Evolutionary conservation across 2,888 invertebrate genomes (phyloP).

Genomic region (Drosophila ustulata): DNA sequence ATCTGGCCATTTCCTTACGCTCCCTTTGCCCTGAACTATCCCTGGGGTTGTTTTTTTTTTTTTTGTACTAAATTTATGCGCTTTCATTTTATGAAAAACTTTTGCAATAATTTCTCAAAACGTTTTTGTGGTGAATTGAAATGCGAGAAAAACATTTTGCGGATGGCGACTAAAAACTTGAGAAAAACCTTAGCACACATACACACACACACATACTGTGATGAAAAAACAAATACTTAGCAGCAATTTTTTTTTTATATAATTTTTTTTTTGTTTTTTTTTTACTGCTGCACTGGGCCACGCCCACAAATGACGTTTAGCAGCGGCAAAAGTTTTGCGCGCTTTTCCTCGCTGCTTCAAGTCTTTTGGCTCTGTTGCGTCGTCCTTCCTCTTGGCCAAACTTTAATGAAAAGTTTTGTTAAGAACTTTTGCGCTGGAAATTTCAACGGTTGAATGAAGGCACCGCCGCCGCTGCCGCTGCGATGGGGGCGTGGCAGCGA

Average conservation of each 20-base stretch:
- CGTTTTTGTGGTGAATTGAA: conserved; percentile 84
- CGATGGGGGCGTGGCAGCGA: conserved; percentile 21
- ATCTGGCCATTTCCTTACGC: conserved; percentile 24
- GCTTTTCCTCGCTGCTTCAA: conserved; percentile 36
- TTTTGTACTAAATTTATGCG: conserved; percentile 81
- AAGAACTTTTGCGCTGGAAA: conserved; percentile 77
- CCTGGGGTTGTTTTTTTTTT: neutral
- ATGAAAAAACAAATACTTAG: conserved; percentile 64
- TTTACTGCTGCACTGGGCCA: conserved; percentile 54
- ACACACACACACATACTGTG: conserved; percentile 24
- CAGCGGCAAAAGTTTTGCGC: conserved; percentile 72
- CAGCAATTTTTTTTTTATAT: conserved; percentile 38
- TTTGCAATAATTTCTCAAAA: conserved; percentile 84
- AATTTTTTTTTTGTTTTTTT: conserved; percentile 14
- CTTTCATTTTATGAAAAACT: conserved; percentile 83
- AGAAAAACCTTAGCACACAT: conserved; percentile 66
- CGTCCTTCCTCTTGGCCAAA: conserved; percentile 63
- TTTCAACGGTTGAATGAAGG: conserved; percentile 76
- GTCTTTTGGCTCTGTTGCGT: conserved; percentile 35
- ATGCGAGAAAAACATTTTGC: conserved; percentile 83
- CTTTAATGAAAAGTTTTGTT: conserved; percentile 81
- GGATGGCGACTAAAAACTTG: conserved; percentile 84
- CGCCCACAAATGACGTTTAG: conserved; percentile 77
- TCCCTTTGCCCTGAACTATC: conserved; percentile 4
- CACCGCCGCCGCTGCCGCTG: conserved; percentile 7